Percentiles rank a stretch among this genome's conserved stretches.
These are phyloP conservation scores for Matsumurasca onukii DNA, from an alignment of 1,140 invertebrate genomes.

Conservation along the genomic window DNA sequence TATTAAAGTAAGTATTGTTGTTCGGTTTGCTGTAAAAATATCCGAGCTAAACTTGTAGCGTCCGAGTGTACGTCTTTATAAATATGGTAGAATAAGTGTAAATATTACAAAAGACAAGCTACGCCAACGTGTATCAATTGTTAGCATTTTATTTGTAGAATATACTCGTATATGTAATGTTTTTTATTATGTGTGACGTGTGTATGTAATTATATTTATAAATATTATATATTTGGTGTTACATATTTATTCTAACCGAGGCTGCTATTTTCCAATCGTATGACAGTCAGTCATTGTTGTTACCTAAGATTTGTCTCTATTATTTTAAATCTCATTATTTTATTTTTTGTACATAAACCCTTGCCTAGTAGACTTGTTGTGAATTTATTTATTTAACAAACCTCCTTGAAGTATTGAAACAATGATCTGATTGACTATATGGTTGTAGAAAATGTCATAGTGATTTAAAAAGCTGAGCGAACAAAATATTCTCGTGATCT, in stretches of 20 bases:
- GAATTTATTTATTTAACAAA: not conserved
- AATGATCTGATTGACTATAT: not conserved
- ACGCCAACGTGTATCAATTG: slow-evolving; percentile 8
- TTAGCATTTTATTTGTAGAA: slow-evolving; percentile 29
- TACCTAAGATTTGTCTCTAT: slow-evolving; percentile 2
- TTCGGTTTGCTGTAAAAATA: slow-evolving; percentile 7
- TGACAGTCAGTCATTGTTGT: slow-evolving; percentile 11
- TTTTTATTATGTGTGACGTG: slow-evolving; percentile 28
- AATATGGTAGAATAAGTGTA: slow-evolving; percentile 19
- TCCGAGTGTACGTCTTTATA: slow-evolving; percentile 14
- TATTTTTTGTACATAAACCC: slow-evolving; percentile 7
- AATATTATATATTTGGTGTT: slow-evolving; percentile 32
- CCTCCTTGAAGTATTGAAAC: not conserved
- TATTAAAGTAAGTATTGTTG: not conserved
- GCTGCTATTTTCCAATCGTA: slow-evolving; percentile 4
- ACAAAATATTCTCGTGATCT: no score
- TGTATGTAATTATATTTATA: slow-evolving; percentile 33
- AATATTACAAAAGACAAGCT: slow-evolving; percentile 27
- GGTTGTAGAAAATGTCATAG: no score
- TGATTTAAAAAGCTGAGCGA: no score
- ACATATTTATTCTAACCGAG: slow-evolving; percentile 28
- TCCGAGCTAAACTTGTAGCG: slow-evolving; percentile 11
- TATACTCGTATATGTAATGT: slow-evolving; percentile 30
- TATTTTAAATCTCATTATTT: slow-evolving; percentile 7
- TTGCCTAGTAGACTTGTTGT: slow-evolving; percentile 4